These are phyloP conservation scores for Diacarnus erythraeanus DNA, from an alignment of 37 sponge, comb jelly and placozoan genomes.

Conservation along the genomic window DNA sequence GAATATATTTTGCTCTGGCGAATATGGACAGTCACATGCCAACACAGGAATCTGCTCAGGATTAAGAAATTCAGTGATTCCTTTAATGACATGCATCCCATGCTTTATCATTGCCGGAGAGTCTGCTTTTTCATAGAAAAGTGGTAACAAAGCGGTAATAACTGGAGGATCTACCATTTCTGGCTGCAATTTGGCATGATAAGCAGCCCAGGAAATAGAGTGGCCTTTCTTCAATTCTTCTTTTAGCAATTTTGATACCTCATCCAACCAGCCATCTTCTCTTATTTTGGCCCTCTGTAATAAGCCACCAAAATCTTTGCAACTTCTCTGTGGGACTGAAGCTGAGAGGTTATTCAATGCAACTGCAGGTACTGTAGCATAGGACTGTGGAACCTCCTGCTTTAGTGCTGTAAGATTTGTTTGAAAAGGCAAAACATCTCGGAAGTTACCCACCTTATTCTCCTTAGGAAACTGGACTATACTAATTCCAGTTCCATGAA, in stretches of 20 bases:
- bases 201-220: neutral
- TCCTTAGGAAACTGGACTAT: neutral
- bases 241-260: neutral
- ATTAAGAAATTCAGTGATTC: neutral
- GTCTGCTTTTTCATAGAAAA: neutral
- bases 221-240: neutral
- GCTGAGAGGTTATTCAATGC: neutral
- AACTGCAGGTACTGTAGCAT: neutral
- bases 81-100: neutral
- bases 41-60: neutral
- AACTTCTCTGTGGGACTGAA: neutral
- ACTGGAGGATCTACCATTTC: neutral
- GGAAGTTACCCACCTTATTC: neutral
- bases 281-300: neutral
- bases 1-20: neutral
- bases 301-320: neutral
- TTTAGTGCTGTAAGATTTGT: neutral
- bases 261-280: neutral
- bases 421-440: no score
- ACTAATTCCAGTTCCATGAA: neutral
- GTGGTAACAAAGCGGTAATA: neutral
- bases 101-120: slow-evolving; percentile 2
- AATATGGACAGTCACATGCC: neutral
- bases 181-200: neutral
- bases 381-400: neutral